Evolutionary conservation across 2,888 invertebrate genomes (phyloP), one percentile per base, ranked within the genome.

Genomic region (Adela reaumurella): DNA sequence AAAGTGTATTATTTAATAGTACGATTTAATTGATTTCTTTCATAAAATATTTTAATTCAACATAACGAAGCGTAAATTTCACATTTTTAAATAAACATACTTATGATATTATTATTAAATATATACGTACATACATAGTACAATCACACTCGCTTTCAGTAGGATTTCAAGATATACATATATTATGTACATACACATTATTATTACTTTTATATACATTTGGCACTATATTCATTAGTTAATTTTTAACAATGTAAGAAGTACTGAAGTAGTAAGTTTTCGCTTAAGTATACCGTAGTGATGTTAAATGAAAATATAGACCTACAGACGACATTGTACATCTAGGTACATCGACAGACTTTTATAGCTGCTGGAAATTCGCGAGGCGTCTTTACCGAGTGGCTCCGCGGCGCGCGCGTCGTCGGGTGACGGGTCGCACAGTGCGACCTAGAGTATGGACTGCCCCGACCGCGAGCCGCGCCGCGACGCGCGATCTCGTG

Each of bases 201-300:
- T 56, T 60, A 58, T 60, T 60, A 46, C 46, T 46, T 45, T 66
- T 73, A 74, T 74, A 69, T 76, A 76, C 76, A 76, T 76, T 73
- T 74, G 76, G 76, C 76, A 74, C 76, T 71, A 70, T 64, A 68
- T 70, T 65, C 63, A 64, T 63, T 56, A 57, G 14, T 35, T 35
- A 14, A 35, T 35, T 35, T 35, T 35, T 35, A 35, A 35, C 14
- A 35, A 35, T 35, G 35, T 35, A 35, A 35, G 35, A 35, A 8
- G 35, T 35, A 35, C 8, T 35, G 35, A 35, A 35, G 35, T 35
- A 35, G 35, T 35, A 35, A 35, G 35, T 35, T 35, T 14, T 8
- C 14, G 35, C 14, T 14, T 35, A 35, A 35, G 8, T 35, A 14
- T 35, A 35, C 35, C 14, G 3, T 14, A 11, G 35, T 35, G 14